Conservation (phyloP, 1,140 invertebrate species). For the Brachionus sp. region DNA sequence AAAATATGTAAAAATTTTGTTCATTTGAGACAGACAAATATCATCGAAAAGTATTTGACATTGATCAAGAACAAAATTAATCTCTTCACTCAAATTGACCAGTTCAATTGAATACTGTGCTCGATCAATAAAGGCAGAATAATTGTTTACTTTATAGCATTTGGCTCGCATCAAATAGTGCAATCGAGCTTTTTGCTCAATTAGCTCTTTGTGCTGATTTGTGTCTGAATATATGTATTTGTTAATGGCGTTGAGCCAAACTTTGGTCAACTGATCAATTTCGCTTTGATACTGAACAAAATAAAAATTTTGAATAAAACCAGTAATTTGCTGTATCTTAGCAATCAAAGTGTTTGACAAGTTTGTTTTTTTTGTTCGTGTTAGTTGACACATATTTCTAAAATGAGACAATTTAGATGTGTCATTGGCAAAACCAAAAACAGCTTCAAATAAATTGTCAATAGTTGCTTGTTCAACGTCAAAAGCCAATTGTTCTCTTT, state of each 20-base stretch:
- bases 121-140: not conserved
- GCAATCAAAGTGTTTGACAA: not conserved
- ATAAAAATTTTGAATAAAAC: not conserved
- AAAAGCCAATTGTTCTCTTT: not conserved
- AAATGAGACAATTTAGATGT: not conserved
- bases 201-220: not conserved
- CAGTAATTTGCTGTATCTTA: not conserved
- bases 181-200: not conserved
- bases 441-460: not conserved
- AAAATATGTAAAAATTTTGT: not conserved
- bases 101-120: not conserved
- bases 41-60: not conserved
- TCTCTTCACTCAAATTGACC: not conserved
- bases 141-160: not conserved
- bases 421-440: not conserved
- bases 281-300: not conserved
- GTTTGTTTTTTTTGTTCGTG: not conserved
- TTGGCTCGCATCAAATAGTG: not conserved
- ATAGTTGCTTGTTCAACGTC: conserved; percentile 2
- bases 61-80: not conserved
- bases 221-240: not conserved
- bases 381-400: not conserved
- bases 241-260: not conserved
- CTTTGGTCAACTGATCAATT: not conserved
- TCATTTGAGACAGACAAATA: not conserved